Evolutionary conservation across 2,888 invertebrate genomes (phyloP), one percentile per base, ranked within the genome.

Genomic region (Hipparchia sbordonii): DNA sequence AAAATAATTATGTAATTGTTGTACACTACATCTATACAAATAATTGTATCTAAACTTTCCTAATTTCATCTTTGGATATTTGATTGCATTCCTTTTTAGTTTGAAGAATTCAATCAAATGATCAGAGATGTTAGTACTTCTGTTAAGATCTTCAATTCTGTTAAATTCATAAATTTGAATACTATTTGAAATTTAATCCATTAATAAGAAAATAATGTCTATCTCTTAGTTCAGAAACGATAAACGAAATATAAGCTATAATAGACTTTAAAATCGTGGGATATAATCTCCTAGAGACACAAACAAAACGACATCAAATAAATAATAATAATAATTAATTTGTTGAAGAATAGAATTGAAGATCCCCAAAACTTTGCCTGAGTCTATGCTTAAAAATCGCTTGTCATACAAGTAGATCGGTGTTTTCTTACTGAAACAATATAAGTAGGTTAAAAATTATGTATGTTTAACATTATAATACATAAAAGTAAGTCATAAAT

Each of bases 341-440:
- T 67, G 13, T 61, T 72, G 70, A 67, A 69, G 59, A 74, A 72
- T 61, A 67, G 71, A 76, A 74, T 74, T 63, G 60, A 65, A 72
- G 74, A 67, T 75, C 57, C 60, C 33, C 33, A 54, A 72, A 68
- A 69, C 76, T 76, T 70, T 65, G 86, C 86, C 86, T 87, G 78
- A 80, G 82, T 82, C 74, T 83, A 81, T 81, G 89, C 91, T 90
- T 89, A 82, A 81, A 81, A 82, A 81, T 84, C 82, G 88, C 88
- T 89, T 90, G 81, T 82, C 81, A 85, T 84, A 84, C 85, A 80
- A 85, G 82, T 89, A 87, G 85, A 84, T 85, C 79, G 77, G 78
- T 77, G 76, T 83, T 81, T 79, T 80, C 73, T 77, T 68, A 76
- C 73, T 70, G 67, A 76, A 70, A 63, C 70, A 54, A 71, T 76